Evolutionary conservation across 1,140 invertebrate genomes (phyloP), one percentile per base, ranked within the genome.

Genomic region (Heliconius himera): DNA sequence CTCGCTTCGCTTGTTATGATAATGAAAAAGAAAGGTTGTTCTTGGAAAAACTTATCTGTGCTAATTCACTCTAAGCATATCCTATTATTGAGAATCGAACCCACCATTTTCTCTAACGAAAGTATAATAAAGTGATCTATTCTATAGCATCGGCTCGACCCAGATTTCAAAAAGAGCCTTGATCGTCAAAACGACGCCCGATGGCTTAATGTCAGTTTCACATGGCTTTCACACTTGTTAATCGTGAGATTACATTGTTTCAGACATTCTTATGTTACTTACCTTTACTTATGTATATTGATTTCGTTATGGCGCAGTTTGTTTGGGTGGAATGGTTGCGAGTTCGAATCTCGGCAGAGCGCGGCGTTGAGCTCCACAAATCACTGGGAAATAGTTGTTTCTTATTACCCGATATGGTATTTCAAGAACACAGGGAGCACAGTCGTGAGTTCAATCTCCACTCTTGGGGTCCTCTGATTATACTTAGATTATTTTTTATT

Each of bases 171-270:
- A 26, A 66, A 26, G 22, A 26, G 60, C 60, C 60, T 66, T 66
- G 60, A 66, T 22, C 60, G 60, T 66, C 60, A 66, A 66, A 66
- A 29, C 22, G 60, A 22, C 54, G 54, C 20, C 8, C 54, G n/a
- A 26, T 29, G 20, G 22, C 26, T 16, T 66, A 66, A 66, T 26
- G 60, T 66, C 60, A 66, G 60, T 29, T 66, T 66, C 60, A 66
- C 60, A 66, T 22, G 60, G 60, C 60, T 66, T 66, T 66, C 60
- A 26, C 22, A 22, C 26, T 66, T 26, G 6, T 29, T 66, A n/a
- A 51, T 29, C 26, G 60, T 66, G 60, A 18, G 60, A 66, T 66
- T 66, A 29, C 60, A 66, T 66, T 66, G 60, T 26, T 29, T 66
- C 29, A 60, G 20, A 60, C 1, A 66, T 29, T 66, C 60, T 66